phyloP scores from a whole-genome alignment of 1,140 invertebrate genomes.

The Pachyrhynchus sulphureomaculatus region DNA sequence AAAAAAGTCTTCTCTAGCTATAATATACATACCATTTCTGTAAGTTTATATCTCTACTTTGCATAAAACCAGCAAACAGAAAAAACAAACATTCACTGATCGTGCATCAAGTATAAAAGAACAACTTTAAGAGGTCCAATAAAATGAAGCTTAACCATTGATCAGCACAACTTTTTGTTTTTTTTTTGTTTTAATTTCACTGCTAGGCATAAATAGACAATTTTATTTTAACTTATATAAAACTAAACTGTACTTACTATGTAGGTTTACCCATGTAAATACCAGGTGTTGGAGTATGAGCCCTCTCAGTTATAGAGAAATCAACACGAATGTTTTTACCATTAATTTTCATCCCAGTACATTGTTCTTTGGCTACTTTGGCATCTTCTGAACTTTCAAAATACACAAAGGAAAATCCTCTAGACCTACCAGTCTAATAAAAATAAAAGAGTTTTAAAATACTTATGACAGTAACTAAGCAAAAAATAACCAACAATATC shows the following conservation, averaged over 20 bases:
- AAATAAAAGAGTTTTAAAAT: not conserved
- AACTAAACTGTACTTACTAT: slow-evolving; percentile 53
- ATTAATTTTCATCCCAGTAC: slow-evolving; percentile 92
- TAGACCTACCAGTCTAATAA: slow-evolving; percentile 80
- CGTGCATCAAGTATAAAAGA: too few relatives aligned
- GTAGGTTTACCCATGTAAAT: slow-evolving; percentile 97
- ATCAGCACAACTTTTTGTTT: not conserved
- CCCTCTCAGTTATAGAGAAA: slow-evolving; percentile 95
- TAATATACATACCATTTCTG: too few relatives aligned
- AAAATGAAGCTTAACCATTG: too few relatives aligned
- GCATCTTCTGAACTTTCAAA: slow-evolving; percentile 89
- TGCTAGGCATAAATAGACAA: slow-evolving; percentile 9
- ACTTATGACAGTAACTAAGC: not conserved
- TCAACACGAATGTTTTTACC: slow-evolving; percentile 91
- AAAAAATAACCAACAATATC: too few relatives aligned
- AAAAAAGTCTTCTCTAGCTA: too few relatives aligned
- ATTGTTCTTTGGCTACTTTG: slow-evolving; percentile 90
- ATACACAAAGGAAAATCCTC: slow-evolving; percentile 98
- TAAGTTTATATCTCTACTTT: too few relatives aligned
- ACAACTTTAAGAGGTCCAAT: too few relatives aligned
- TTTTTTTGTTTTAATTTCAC: not conserved
- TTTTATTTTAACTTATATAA: too few relatives aligned
- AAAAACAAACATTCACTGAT: too few relatives aligned
- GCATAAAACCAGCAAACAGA: too few relatives aligned
- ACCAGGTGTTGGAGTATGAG: slow-evolving; percentile 96